Evolutionary conservation across 2,888 invertebrate species (phyloP), one percentile per base, ranked within the genome.

Genomic region (Carabus problematicus): DNA sequence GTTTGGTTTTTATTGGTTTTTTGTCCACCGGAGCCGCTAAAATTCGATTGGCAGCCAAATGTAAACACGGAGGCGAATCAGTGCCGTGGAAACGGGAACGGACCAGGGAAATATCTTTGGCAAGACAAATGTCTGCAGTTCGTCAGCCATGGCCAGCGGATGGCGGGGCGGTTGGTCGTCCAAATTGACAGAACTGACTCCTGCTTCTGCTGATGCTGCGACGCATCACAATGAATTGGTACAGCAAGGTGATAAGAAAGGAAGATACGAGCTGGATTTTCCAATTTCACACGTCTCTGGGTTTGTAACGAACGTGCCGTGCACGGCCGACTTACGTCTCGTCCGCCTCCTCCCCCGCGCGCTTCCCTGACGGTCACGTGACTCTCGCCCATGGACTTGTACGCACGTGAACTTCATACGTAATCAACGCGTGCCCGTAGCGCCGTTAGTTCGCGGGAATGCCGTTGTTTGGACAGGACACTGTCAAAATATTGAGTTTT

Each of bases 201-300:
- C 29, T 29, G 29, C 29, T 18, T 19, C 52, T 18, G 9, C 19
- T 19, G 52, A 52, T 19, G 19, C 19, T 19, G 52, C 52, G 19
- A 18, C 16, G 18, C 52, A 52, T 52, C 52, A 16, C 52, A 52
- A 52, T 52, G 52, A 19, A 52, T 52, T 52, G 52, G 52, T 14
- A 14, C 52, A 19, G 52, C 14, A 42, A 19, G 39, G 63, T 63
- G 54, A 52, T 52, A 52, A 47, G 47, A 62, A 62, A 47, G 62
- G 62, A 47, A 47, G 47, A 39, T 62, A 62, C 56, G 29, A n/a
- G 52, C 56, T 55, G 77, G 81, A 78, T 80, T 82, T 81, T 81
- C 81, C 81, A 82, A 82, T 82, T 82, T 82, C 81, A 81, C 82
- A 81, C 79, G 75, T 77, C 78, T 79, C 76, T 80, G 79, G 76